phyloP scores from a whole-genome alignment of 2,888 invertebrate species.

The Ormyrus rosae region DNA sequence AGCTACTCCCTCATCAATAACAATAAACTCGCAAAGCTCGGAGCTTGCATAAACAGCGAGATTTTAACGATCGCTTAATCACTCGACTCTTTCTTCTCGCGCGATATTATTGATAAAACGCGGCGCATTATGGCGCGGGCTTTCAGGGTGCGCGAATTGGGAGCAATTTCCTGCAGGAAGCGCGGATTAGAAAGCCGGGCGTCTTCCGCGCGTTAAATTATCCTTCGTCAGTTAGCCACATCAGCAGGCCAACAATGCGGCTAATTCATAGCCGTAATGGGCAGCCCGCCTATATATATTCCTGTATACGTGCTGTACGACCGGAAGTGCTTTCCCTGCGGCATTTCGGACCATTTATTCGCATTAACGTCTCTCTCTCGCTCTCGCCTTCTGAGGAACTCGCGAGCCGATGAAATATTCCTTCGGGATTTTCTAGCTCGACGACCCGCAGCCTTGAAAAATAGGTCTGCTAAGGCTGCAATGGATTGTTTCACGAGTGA shows the following conservation, averaged over 20 bases:
- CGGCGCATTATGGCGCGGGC: not conserved
- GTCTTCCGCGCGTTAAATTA: constrained; percentile 67
- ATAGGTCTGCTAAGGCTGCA: not conserved
- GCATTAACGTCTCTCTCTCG: constrained; percentile 61
- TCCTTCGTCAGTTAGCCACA: constrained; percentile 71
- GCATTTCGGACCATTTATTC: constrained; percentile 68
- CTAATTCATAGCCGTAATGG: constrained; percentile 70
- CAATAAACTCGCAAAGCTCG: constrained; percentile 22
- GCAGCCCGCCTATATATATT: constrained; percentile 4
- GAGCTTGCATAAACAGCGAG: not conserved
- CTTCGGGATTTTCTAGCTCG: constrained; percentile 8
- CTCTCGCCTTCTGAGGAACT: constrained; percentile 9
- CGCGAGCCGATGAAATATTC: constrained; percentile 33
- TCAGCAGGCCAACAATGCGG: constrained; percentile 67
- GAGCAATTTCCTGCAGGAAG: constrained; percentile 64
- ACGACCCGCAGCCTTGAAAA: constrained; percentile 10
- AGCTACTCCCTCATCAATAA: constrained; percentile 37
- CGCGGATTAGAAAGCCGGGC: constrained; percentile 57
- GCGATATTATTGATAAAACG: not conserved
- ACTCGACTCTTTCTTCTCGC: not conserved
- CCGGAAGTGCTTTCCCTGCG: constrained; percentile 48
- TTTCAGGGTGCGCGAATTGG: constrained; percentile 63
- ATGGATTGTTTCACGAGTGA: constrained; percentile 5
- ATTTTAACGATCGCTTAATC: constrained; percentile 47
- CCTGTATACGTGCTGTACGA: not conserved